Percentiles rank a stretch among this genome's conserved stretches.
These are phyloP conservation scores for Phoebastria nigripes DNA, from an alignment of 2,797 vertebrate genomes.

Conservation along the genomic window DNA sequence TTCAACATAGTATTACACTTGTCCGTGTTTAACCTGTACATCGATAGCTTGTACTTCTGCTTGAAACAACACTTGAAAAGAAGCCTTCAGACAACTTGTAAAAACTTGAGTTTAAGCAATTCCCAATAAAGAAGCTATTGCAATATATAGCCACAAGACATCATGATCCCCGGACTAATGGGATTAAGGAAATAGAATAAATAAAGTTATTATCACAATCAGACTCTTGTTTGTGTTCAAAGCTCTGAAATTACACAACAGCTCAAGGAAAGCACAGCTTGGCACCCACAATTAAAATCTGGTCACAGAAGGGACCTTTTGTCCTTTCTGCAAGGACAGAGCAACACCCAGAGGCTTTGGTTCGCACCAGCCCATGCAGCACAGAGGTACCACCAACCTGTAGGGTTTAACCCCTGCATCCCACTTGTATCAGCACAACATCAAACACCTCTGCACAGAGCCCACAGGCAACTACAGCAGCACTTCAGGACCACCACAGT, in stretches of 20 bases:
- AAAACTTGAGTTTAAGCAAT: background rate
- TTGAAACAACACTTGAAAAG: background rate
- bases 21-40: background rate
- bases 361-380: accelerated
- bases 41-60: background rate
- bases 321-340: background rate
- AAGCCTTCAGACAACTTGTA: background rate
- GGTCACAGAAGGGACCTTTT: background rate
- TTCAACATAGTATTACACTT: background rate
- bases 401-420: background rate
- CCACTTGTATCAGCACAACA: background rate
- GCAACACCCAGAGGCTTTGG: background rate
- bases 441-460: background rate
- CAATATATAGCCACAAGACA: background rate
- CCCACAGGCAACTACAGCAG: background rate
- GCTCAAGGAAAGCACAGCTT: background rate
- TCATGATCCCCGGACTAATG: accelerated
- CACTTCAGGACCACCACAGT: background rate
- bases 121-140: background rate
- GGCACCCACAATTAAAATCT: background rate
- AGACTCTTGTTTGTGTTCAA: background rate
- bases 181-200: background rate
- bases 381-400: background rate
- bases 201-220: background rate
- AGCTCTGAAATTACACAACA: background rate